Base-by-base conservation (phyloP, 2,113 vertebrate genomes). In the Python bivittatus region DNA sequence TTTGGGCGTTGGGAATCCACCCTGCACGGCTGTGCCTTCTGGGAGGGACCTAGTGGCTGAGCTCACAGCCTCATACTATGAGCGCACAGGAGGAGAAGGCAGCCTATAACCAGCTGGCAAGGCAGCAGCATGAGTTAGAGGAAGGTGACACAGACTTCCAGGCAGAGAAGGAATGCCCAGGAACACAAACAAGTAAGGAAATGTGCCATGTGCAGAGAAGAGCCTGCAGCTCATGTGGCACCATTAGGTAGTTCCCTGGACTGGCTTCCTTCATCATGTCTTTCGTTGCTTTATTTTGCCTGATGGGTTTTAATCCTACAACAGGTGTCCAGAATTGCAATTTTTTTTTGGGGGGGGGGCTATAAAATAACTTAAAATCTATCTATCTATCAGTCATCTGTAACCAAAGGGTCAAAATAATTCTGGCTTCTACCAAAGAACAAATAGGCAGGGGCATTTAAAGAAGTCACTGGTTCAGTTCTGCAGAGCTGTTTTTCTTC, bases 31-130 rank as follows among this genome's bases (percentile, higher is more conserved):
- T 54, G 38, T 91, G 52, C 53, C 53, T 20, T 11, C 88, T 89
- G 90, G 90, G 90, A 84, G 90, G 93, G 58, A 93, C 86, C 60
- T 52, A 57, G 86, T 83, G 90, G 38, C 88, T 23, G 4, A 48
- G 48, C 10, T 57, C 72, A 57, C 33, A 57, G 79, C 79, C 86
- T 93, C 52, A 58, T 56, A 29, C 52, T 86, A 1, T 85, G 72
- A 84, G 3, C 17, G 13, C 52, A 48, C 0, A 52, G 90, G 79
- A 38, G 64, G 72, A 42, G 72, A 52, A 91, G 79, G 60, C 58
- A 72, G 22, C 52, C 27, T 57, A 10, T 42, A 33, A 33, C 27
- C 27, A 91, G 48, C 27, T 68, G 68, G 86, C 11, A 29, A 64
- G 38, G 22, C 11, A 56, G 58, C 33, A 68, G 25, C 42, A 52